phyloP scores from a whole-genome alignment of 2,888 invertebrate species.

The Epirrhoe alternata region DNA sequence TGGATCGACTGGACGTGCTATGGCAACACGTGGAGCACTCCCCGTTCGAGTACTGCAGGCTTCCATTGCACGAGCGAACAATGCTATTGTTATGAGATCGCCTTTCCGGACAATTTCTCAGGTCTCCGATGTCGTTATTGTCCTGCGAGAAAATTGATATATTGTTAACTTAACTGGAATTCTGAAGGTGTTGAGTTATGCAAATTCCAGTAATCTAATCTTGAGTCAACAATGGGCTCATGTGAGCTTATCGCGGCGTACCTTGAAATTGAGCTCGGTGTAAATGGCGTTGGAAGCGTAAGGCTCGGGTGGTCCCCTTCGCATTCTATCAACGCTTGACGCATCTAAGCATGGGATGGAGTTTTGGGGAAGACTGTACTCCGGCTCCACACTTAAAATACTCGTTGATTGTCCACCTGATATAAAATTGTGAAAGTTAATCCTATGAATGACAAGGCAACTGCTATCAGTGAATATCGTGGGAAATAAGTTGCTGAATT shows the following conservation, averaged over 20 bases:
- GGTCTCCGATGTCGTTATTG: constrained; percentile 77
- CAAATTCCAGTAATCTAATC: constrained; percentile 74
- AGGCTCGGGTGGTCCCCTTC: constrained; percentile 78
- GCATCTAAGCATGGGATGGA: constrained; percentile 78
- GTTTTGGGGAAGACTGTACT: constrained; percentile 80
- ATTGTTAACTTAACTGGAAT: constrained; percentile 49
- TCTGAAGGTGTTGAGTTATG: constrained; percentile 48
- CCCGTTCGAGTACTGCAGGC: constrained; percentile 79
- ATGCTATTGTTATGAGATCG: constrained; percentile 83
- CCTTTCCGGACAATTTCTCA: constrained; percentile 77
- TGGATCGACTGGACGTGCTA: constrained; percentile 80
- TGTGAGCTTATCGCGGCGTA: constrained; percentile 71
- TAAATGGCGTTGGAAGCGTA: constrained; percentile 82
- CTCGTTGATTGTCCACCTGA: constrained; percentile 78
- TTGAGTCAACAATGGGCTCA: constrained; percentile 60
- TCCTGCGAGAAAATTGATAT: constrained; percentile 71
- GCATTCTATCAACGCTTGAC: constrained; percentile 75
- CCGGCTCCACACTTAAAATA: constrained; percentile 77
- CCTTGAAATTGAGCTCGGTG: constrained; percentile 84
- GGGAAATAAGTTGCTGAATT: constrained; percentile 55
- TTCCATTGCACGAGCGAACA: constrained; percentile 81
- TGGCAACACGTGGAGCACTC: constrained; percentile 82
- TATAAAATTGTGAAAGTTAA: constrained; percentile 34
- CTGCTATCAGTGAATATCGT: constrained; percentile 45
- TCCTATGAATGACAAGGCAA: constrained; percentile 12